phyloP scores from a whole-genome alignment of 2,888 invertebrate genomes.

The Drosophila monieri region DNA sequence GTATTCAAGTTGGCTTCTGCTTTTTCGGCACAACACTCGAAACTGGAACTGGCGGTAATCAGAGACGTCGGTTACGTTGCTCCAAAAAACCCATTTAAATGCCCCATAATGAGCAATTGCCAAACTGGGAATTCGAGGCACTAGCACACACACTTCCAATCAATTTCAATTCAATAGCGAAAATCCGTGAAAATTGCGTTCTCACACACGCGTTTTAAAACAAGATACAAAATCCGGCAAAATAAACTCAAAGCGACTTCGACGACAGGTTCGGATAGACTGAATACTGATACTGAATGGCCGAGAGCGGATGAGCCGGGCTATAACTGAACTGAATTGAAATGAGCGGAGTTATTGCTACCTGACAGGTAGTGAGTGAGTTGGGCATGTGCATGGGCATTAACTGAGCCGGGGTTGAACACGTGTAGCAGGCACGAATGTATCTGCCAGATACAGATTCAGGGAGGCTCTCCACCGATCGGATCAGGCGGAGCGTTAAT shows the following conservation, averaged over 20 bases:
- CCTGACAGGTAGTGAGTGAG: conserved; percentile 36
- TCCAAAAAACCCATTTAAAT: conserved; percentile 62
- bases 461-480: conserved; percentile 53
- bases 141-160: conserved; percentile 54
- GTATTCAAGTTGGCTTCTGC: conserved; percentile 43
- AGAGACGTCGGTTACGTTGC: conserved; percentile 38
- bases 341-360: conserved; percentile 40
- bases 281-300: conserved; percentile 67
- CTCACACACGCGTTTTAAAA: conserved; percentile 46
- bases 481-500: conserved; percentile 53
- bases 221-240: conserved; percentile 28
- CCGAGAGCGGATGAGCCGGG: conserved; percentile 32
- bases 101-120: conserved; percentile 38
- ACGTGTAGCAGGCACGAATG: conserved; percentile 62
- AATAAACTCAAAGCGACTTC: conserved; percentile 52
- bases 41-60: conserved; percentile 43
- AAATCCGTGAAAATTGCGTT: conserved; percentile 71
- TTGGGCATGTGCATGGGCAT: conserved; percentile 39
- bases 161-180: conserved; percentile 74
- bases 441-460: conserved; percentile 61
- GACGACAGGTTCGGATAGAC: conserved; percentile 62
- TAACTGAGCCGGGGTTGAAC: conserved; percentile 44
- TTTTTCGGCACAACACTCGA: conserved; percentile 35
- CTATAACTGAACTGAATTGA: conserved; percentile 22
- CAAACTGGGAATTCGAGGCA: conserved; percentile 33